Evolutionary conservation across 2,888 invertebrate genomes (phyloP).

Genomic region (Cinara cedri): DNA sequence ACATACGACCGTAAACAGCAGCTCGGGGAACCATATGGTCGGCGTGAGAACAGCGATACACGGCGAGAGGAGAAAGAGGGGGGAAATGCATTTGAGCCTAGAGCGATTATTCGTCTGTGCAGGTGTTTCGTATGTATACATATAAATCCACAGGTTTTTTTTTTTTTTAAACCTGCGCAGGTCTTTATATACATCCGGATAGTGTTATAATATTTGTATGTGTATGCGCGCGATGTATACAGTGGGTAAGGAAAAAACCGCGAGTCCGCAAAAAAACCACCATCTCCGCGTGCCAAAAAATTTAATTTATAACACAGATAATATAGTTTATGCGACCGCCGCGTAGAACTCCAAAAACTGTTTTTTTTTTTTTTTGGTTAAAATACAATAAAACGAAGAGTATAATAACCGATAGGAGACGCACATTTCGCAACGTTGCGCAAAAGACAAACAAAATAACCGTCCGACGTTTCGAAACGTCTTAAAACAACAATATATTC

Average conservation of each 20-base stretch:
- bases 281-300: conserved; percentile 45
- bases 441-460: no score
- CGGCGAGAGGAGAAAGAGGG: not conserved
- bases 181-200: no score
- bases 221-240: no score
- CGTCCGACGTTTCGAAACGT: no score
- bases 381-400: no score
- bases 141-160: conserved; percentile 28
- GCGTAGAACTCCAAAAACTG: not conserved
- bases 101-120: not conserved
- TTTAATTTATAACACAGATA: conserved; percentile 26
- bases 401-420: no score
- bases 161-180: not conserved
- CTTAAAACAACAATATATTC: no score
- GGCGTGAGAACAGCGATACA: not conserved
- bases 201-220: no score
- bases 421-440: no score
- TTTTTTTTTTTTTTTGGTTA: no score
- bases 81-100: not conserved
- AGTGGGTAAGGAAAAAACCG: not conserved
- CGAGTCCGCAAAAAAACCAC: conserved; percentile 37
- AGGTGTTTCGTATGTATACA: conserved; percentile 21
- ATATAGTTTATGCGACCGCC: conserved; percentile 29
- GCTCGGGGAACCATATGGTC: not conserved
- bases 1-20: not conserved